Evolutionary conservation across 1,140 invertebrate genomes (phyloP), one percentile per base, ranked within the genome.

Genomic region (Apis cerana): DNA sequence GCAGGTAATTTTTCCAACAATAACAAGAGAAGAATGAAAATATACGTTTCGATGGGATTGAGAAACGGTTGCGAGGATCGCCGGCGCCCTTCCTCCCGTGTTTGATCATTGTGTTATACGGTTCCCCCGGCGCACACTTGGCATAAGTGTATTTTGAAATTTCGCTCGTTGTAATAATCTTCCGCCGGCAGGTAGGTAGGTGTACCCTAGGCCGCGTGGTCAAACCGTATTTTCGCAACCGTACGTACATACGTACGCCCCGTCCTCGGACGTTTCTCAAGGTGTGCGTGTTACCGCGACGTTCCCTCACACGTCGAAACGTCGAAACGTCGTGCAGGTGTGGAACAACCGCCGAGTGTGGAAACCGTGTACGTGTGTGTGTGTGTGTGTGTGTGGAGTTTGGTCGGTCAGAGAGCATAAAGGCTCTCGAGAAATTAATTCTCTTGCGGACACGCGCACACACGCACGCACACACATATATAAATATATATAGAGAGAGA

Each of bases 341-440:
- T 84, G 85, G 83, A 88, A 77, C 76, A 81, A 77, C 65, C 78
- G 3, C 33, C 33, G 33, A 5, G 33, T 43, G 83, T 85, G 84
- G 87, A 67, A 80, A 77, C 77, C 76, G 78, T 76, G 84, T 89
- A 3, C 2, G 2, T 33, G 2, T 33, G 33, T 33, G 33, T 33
- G 33, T 33, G 33, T 33, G 2, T 33, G 33, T 33, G 33, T 33
- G 33, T 4, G 33, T 4, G 33, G 2, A 89, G 91, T 92, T 93
- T 91, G 92, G 93, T 91, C 92, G 92, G 92, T 92, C 92, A 89
- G 89, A 90, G 90, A 92, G 89, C 90, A 93, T 94, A 94, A 93
- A 93, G 91, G 91, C 90, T 92, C 91, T 92, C 92, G 91, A 93
- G 92, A 93, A 94, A 93, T 94, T 94, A 94, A 94, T 94, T 93